A percentile compares a stretch with the other conserved stretches of the same genome.
Evolutionary conservation across 2,888 invertebrate species (phyloP).

Genomic region (Linnaemya vulpina): DNA sequence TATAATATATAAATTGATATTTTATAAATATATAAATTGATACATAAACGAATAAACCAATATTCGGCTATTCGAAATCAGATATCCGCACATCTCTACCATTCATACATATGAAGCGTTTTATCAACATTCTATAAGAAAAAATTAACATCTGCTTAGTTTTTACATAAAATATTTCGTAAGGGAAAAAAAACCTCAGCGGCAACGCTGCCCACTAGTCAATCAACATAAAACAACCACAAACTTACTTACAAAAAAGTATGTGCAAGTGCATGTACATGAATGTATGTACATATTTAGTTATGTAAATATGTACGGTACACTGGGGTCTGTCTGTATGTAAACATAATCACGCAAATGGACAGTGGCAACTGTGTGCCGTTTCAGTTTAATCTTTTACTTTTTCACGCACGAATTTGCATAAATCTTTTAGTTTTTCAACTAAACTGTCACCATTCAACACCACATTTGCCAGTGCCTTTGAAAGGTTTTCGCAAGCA

Average conservation of each 20-base stretch:
- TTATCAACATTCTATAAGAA: too few relatives aligned
- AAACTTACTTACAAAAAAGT: background rate
- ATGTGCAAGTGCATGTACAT: too few relatives aligned
- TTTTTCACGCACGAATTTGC: slow-evolving; percentile 1
- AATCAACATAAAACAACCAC: slow-evolving; percentile 43
- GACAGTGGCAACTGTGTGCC: background rate
- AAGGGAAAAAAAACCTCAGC: too few relatives aligned
- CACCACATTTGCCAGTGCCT: background rate
- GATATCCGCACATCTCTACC: too few relatives aligned
- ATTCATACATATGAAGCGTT: too few relatives aligned
- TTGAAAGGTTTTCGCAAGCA: slow-evolving; percentile 51
- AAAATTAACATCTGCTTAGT: too few relatives aligned
- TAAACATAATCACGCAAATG: background rate
- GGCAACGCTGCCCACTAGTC: background rate
- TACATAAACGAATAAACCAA: too few relatives aligned
- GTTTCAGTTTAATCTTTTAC: background rate
- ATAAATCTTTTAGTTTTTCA: slow-evolving; percentile 5
- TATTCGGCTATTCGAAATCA: too few relatives aligned
- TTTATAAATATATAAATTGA: too few relatives aligned
- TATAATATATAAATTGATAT: too few relatives aligned
- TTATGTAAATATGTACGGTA: background rate
- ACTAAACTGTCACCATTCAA: background rate
- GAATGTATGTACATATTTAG: background rate
- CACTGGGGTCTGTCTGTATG: background rate
- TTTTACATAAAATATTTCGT: too few relatives aligned